Evolutionary conservation across 2,113 vertebrate species (phyloP), one percentile per base, ranked within the genome.

Genomic region (Laticauda colubrina): DNA sequence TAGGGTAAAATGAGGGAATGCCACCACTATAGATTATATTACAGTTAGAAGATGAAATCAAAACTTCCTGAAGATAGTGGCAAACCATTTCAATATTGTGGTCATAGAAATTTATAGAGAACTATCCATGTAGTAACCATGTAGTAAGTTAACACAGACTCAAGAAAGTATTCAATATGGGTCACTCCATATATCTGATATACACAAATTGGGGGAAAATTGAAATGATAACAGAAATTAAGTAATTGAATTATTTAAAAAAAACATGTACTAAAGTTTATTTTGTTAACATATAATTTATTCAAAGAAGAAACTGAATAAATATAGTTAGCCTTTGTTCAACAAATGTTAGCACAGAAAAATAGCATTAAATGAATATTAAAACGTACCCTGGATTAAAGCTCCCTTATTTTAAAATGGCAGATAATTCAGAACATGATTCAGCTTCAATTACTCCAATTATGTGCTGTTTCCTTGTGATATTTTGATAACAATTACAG

Each of bases 361-460:
- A 92, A 9, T 91, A 39, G 89, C 94, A 85, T 92, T 93, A 93
- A 59, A 94, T 92, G 88, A 57, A 85, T 57, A 93, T 89, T 69
- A 45, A 87, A 94, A 94, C 88, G 0, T 29, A 93, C 9, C 0
- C 53, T 45, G 93, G 43, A 94, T 95, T 95, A 69, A 95, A 90
- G 88, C 26, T 91, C 59, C 3, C 26, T 94, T 1, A 81, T 92
- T 94, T 96, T 94, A 94, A 61, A 93, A 94, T 55, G 57, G 3
- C 3, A 91, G 93, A 39, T 64, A 95, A 93, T 95, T 94, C 21
- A 75, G 39, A 94, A 5, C 5, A 88, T 5, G 51, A 39, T 89
- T 95, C 92, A 93, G 23, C 92, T 93, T 90, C 56, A 96, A 51
- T 93, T 94, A 94, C 89, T 90, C 34, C 91, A 94, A 94, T 95